Percentiles rank a stretch among this genome's conserved stretches.
Evolutionary conservation across 2,113 vertebrate species (phyloP).

Genomic region (Columbina picui): DNA sequence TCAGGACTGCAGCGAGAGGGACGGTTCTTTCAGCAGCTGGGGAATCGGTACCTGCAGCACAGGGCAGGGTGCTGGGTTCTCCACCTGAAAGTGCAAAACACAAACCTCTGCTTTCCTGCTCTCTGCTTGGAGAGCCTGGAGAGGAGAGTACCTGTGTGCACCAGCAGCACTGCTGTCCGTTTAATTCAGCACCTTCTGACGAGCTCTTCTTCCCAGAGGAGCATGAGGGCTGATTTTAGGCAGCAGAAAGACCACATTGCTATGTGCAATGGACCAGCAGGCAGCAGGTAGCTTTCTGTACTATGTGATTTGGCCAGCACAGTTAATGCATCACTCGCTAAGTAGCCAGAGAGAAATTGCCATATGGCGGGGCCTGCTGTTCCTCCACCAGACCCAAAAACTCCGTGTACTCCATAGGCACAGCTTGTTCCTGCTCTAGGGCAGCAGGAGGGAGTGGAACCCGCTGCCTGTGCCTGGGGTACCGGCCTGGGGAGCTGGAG

Average conservation of each 20-base stretch:
- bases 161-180: background rate
- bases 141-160: background rate
- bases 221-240: background rate
- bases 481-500: fast-evolving
- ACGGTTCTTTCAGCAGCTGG: background rate
- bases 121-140: background rate
- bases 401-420: background rate
- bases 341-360: conserved; percentile 29
- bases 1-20: background rate
- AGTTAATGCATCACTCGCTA: background rate
- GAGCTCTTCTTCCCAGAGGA: fast-evolving
- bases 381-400: background rate
- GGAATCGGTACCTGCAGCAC: background rate
- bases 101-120: background rate
- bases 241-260: background rate
- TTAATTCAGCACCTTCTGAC: background rate
- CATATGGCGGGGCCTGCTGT: conserved; percentile 56
- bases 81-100: background rate
- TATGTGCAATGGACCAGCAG: background rate
- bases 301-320: background rate
- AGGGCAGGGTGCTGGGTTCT: background rate
- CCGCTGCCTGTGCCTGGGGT: background rate
- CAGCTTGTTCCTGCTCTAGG: background rate
- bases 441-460: background rate
- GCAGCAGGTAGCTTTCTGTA: background rate